Base-by-base conservation (phyloP, 2,888 invertebrate species). In the Alitta virens region DNA sequence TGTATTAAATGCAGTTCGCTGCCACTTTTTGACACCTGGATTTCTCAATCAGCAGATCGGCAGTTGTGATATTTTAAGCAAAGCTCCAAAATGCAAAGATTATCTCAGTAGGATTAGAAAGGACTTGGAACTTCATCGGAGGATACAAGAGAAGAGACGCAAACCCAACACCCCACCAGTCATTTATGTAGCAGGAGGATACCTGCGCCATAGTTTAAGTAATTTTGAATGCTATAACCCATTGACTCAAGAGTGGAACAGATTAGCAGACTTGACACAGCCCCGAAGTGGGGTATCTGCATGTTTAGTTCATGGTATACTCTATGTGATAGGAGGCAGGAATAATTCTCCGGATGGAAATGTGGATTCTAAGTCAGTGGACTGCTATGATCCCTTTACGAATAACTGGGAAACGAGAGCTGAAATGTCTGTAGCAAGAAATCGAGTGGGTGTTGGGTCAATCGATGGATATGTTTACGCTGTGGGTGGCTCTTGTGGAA, bases 381-480 rank as follows among this genome's bases (percentile, higher is more conserved):
- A 92, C 80, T 85, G 87, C 70, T 95, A 92, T 82, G 92, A 94
- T 84, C 93, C 94, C 0, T 86, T 89, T 27, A 87, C 87, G 25
- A 93, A 94, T 78, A 87, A 88, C 70, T 95, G 95, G 95, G 85
- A 91, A 27, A 89, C 91, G 0, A 91, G 93, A 51, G 80, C 89
- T 87, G 76, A 77, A 2, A 83, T 95, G 94, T 89, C 91, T 14
- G 89, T 90, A 52, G 90, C 94, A 0, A 84, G 95, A 54, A 93
- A 94, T 81, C 86, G 95, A 74, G 90, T 94, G 23, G 94, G 94
- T 7, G 94, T 94, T 2, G 93, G 92, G n/a, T 93, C 94, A 38
- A 91, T 95, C 88, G 94, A 95, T 76, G 92, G 91, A 25, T 84
- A 91, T 67, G 84, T 95, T 62, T 95, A 95, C 78, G 94, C 94